These are phyloP conservation scores for Bucco capensis DNA, from an alignment of 2,113 vertebrate genomes.

Conservation along the genomic window DNA sequence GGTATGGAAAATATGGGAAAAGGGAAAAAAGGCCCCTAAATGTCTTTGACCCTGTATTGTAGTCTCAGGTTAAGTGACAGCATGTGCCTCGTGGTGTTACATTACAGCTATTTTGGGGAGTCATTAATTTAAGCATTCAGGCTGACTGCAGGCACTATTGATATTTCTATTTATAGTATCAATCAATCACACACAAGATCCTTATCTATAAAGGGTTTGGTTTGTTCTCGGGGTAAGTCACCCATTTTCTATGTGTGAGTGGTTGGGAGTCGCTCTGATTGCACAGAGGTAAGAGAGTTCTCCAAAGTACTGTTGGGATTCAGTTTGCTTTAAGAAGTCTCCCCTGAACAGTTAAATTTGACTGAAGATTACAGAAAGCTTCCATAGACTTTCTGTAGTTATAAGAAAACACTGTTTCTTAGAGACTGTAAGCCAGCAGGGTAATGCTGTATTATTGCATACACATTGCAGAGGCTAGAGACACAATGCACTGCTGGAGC, in stretches of 20 bases:
- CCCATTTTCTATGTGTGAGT: fast-evolving
- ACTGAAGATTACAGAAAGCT: neutral
- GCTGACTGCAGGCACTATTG: neutral
- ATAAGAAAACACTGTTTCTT: neutral
- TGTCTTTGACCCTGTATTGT: neutral
- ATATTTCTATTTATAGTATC: neutral
- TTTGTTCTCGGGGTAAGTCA: neutral
- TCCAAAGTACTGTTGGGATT: neutral
- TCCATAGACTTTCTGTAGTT: neutral
- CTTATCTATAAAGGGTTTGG: neutral
- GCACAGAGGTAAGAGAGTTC: neutral
- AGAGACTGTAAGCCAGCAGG: neutral
- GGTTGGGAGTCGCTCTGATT: neutral
- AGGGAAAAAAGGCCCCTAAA: too few relatives aligned
- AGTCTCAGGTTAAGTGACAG: neutral
- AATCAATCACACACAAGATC: neutral
- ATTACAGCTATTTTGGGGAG: neutral
- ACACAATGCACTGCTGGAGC: neutral
- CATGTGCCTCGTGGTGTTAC: fast-evolving
- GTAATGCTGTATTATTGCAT: too few relatives aligned
- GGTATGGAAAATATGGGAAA: neutral
- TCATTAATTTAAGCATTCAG: neutral
- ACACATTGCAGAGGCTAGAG: neutral
- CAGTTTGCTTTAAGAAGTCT: neutral
- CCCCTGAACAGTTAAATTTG: neutral